These are phyloP conservation scores for Luehdorfia chinensis DNA, from an alignment of 1,140 invertebrate species.

Conservation along the genomic window DNA sequence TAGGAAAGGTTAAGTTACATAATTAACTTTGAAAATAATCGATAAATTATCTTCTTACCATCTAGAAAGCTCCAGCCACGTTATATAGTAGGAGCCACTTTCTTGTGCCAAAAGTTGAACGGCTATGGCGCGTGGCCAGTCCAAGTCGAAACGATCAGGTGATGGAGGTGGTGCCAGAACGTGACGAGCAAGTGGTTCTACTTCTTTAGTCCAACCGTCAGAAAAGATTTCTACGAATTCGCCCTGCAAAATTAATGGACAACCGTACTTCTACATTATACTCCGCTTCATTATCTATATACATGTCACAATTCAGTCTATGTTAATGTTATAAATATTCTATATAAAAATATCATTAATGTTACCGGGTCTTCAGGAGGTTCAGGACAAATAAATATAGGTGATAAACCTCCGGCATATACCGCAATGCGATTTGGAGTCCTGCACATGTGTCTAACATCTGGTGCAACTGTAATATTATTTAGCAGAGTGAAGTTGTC, in stretches of 20 bases:
- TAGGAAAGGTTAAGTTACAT: too few relatives aligned
- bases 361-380: slow-evolving; percentile 76
- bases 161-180: slow-evolving; percentile 74
- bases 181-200: slow-evolving; percentile 60
- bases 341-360: too few relatives aligned
- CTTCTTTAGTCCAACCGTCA: slow-evolving; percentile 83
- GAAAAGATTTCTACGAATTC: slow-evolving; percentile 88
- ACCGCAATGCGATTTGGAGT: slow-evolving; percentile 85
- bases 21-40: too few relatives aligned
- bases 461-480: slow-evolving; percentile 72
- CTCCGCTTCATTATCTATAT: too few relatives aligned
- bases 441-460: slow-evolving; percentile 78
- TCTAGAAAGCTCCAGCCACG: slow-evolving; percentile 89
- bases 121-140: slow-evolving; percentile 82
- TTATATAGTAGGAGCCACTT: slow-evolving; percentile 84
- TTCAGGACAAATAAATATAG: slow-evolving; percentile 84
- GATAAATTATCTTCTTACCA: slow-evolving; percentile 49
- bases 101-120: slow-evolving; percentile 88
- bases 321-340: too few relatives aligned
- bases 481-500: slow-evolving; percentile 72
- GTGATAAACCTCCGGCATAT: slow-evolving; percentile 81
- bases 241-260: slow-evolving; percentile 57
- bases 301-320: too few relatives aligned
- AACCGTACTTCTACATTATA: too few relatives aligned
- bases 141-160: slow-evolving; percentile 78